Conservation (phyloP, 2,113 vertebrate genomes). For the Helogale parvula region DNA sequence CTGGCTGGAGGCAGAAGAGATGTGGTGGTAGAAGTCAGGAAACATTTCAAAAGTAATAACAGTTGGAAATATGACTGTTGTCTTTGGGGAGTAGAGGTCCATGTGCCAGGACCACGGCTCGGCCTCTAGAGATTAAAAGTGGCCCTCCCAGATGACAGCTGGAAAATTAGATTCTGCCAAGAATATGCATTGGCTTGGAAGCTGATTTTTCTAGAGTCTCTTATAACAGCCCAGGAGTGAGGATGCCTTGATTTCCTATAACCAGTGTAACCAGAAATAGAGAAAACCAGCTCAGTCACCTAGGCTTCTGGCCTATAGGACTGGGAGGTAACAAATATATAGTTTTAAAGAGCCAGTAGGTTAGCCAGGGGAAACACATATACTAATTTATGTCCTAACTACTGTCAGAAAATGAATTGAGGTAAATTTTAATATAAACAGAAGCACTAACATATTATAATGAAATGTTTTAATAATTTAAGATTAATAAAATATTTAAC, state of each 20-base stretch:
- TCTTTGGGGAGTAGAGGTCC: neutral
- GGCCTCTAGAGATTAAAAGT: neutral
- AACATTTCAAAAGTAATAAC: neutral
- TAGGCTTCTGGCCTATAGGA: neutral
- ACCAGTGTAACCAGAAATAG: neutral
- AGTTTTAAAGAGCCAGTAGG: neutral
- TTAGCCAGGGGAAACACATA: neutral
- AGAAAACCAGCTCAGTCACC: neutral
- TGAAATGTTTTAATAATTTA: constrained; percentile 16
- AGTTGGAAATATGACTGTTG: neutral
- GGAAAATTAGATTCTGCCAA: neutral
- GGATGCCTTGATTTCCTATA: neutral
- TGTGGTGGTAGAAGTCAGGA: neutral
- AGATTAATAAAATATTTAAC: neutral
- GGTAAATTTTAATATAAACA: neutral
- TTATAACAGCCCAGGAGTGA: neutral
- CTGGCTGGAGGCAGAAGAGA: neutral
- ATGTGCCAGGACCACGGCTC: neutral
- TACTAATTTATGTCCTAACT: neutral
- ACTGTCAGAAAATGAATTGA: neutral
- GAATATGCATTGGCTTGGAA: neutral
- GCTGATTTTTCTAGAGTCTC: neutral
- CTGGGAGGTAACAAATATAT: neutral
- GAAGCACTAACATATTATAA: neutral
- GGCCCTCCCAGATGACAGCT: accelerated